Evolutionary conservation across 64 coral and sea anemone species (phyloP).

Genomic region (Montipora foliosa): DNA sequence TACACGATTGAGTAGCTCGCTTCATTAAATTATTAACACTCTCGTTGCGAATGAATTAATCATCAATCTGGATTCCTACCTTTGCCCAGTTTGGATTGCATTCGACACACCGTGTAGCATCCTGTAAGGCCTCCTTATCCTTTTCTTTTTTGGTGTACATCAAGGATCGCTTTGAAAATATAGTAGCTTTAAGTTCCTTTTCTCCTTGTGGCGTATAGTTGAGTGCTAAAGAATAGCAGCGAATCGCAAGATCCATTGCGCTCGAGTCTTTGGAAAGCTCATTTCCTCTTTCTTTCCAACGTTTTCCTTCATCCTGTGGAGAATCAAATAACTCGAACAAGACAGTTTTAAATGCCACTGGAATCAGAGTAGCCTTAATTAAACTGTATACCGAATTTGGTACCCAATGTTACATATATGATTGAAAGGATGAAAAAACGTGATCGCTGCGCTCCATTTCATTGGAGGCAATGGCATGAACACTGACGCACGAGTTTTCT

Average conservation of each 20-base stretch:
- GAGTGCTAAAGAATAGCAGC: constrained; percentile 45
- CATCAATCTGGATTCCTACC: not conserved
- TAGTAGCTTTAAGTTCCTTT: constrained; percentile 10
- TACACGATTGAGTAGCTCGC: not conserved
- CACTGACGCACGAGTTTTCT: no score
- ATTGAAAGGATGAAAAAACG: no score
- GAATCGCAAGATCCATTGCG: not conserved
- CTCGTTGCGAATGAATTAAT: no score
- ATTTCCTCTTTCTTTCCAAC: constrained; percentile 83
- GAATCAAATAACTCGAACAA: no score
- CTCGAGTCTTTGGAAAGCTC: constrained; percentile 32
- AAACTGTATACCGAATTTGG: no score
- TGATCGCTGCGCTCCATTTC: no score
- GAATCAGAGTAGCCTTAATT: no score
- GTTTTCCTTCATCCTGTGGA: constrained; percentile 54
- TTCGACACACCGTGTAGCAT: not conserved
- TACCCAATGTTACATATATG: no score
- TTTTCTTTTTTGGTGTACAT: not conserved
- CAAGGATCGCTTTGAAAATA: constrained; percentile 14
- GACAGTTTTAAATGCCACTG: no score
- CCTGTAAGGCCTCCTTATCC: not conserved
- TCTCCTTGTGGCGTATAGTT: not conserved
- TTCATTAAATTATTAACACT: not conserved
- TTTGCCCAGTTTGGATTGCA: constrained; percentile 9
- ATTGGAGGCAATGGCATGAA: no score